Evolutionary conservation across 2,113 vertebrate genomes (phyloP).

Genomic region (Pluvialis apricaria): DNA sequence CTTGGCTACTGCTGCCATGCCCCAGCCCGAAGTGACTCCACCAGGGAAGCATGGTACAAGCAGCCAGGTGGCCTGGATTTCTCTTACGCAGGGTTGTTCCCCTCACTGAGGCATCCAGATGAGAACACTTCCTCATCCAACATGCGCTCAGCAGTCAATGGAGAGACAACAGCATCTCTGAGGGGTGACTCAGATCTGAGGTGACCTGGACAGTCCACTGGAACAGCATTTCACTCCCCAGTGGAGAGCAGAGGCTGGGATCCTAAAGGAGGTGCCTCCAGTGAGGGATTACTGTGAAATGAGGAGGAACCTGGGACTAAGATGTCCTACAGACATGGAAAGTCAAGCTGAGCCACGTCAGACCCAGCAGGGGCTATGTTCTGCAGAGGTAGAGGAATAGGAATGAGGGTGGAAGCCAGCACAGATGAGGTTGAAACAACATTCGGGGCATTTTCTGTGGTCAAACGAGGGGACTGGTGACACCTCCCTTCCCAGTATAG

Average conservation of each 20-base stretch:
- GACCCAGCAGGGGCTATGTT: not conserved
- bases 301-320: not conserved
- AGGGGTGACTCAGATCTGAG: not conserved
- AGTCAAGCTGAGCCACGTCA: not conserved
- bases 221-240: not conserved
- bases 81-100: not conserved
- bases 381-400: not conserved
- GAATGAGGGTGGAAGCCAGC: not conserved
- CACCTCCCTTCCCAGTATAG: not conserved
- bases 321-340: not conserved
- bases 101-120: not conserved
- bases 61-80: not conserved
- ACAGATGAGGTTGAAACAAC: not conserved
- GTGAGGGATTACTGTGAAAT: not conserved
- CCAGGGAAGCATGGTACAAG: rapidly evolving
- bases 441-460: not conserved
- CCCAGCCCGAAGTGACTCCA: not conserved
- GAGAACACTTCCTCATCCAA: not conserved
- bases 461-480: not conserved
- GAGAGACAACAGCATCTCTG: not conserved
- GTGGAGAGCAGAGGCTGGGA: not conserved
- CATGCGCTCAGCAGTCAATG: not conserved
- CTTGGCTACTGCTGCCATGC: not conserved
- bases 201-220: not conserved
- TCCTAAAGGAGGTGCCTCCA: not conserved